phyloP scores from a whole-genome alignment of 2,888 invertebrate genomes.

The Keiferia lycopersicella region DNA sequence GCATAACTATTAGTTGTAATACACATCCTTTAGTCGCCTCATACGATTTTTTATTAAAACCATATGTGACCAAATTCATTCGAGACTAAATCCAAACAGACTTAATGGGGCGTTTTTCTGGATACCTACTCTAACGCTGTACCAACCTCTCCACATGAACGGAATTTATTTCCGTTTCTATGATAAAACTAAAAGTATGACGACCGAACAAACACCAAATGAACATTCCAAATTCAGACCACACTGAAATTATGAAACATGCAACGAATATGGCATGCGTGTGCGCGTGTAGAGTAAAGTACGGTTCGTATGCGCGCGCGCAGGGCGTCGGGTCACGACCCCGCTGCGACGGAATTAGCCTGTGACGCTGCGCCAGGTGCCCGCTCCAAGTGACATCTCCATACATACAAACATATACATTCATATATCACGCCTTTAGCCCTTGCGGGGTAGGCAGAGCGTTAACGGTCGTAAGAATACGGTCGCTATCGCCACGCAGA shows the following conservation, averaged over 20 bases:
- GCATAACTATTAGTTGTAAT: too few relatives aligned
- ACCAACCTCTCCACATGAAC: neutral
- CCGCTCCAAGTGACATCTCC: constrained; percentile 40
- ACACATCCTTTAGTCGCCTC: too few relatives aligned
- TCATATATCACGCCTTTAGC: too few relatives aligned
- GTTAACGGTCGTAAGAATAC: too few relatives aligned
- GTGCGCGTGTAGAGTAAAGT: constrained; percentile 13
- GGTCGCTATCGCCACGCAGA: too few relatives aligned
- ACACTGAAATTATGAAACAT: constrained; percentile 15
- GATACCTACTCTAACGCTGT: neutral
- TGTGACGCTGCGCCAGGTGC: constrained; percentile 58
- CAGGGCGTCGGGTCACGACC: constrained; percentile 75
- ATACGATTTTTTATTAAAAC: too few relatives aligned
- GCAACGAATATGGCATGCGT: constrained; percentile 26
- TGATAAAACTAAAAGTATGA: too few relatives aligned
- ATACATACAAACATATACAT: constrained; percentile 25
- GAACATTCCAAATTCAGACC: neutral
- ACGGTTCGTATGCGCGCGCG: constrained; percentile 43
- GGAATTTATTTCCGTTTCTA: too few relatives aligned
- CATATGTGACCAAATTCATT: too few relatives aligned
- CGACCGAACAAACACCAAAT: neutral
- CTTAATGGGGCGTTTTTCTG: too few relatives aligned
- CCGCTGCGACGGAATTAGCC: constrained; percentile 69
- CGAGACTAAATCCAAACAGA: too few relatives aligned
- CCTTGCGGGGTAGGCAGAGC: too few relatives aligned